Conservation (phyloP, 2,888 invertebrate genomes). For the Idaea dimidiata region DNA sequence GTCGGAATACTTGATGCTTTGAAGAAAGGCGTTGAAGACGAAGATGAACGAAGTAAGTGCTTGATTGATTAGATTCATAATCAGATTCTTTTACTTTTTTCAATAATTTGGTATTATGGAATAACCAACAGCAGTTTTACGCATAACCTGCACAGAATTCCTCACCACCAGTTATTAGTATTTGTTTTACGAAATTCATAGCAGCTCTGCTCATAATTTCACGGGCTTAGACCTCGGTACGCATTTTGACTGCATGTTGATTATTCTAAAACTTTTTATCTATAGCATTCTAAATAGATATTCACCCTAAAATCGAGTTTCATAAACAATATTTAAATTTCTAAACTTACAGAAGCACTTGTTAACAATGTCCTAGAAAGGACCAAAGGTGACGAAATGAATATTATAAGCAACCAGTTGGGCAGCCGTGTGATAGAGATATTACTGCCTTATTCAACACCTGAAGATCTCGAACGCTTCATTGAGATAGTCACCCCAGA, state of each 20-base stretch:
- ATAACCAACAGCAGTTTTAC: neutral
- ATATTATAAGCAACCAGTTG: conserved; percentile 89
- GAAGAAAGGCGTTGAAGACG: conserved; percentile 83
- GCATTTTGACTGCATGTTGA: too few species aligned
- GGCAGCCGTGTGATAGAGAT: conserved; percentile 89
- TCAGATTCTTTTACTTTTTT: neutral
- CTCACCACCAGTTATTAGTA: too few species aligned
- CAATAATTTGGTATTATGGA: neutral
- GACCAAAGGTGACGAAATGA: conserved; percentile 85
- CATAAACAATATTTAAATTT: too few species aligned
- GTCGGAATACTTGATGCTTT: conserved; percentile 87
- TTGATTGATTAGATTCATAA: conserved; percentile 6
- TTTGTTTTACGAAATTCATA: too few species aligned
- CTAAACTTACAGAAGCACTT: conserved; percentile 78
- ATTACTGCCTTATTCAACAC: conserved; percentile 85
- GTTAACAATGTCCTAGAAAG: conserved; percentile 89
- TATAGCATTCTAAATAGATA: too few species aligned
- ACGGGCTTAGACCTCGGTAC: too few species aligned
- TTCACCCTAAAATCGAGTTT: too few species aligned
- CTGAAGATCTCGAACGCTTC: conserved; percentile 83
- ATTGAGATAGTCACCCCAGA: conserved; percentile 83
- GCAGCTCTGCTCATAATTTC: too few species aligned
- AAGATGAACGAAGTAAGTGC: conserved; percentile 85
- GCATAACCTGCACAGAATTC: neutral
- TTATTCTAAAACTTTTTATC: too few species aligned